Evolutionary conservation across 2,797 vertebrate species (phyloP), one percentile per base, ranked within the genome.

Genomic region (Ceyx erithaca): DNA sequence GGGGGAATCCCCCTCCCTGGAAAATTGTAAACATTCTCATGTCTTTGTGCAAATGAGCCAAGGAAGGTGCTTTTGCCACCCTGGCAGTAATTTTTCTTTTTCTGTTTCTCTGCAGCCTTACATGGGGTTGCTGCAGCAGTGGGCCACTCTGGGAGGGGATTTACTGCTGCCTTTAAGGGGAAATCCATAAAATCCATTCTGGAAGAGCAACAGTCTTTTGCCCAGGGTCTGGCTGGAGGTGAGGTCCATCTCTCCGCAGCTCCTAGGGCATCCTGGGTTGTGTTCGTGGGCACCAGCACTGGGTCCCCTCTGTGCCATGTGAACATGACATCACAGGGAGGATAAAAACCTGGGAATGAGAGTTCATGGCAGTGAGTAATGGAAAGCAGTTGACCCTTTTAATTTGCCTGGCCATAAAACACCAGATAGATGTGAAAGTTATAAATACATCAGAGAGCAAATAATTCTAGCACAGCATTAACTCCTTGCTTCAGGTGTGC

Each of bases 341-440:
- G 57, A 23, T 26, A 81, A 83, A 83, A 61, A 81, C 70, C 70
- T 5, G 1, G 63, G 59, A 94, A 86, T 79, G 57, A 81, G 75
- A 70, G 40, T 30, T 93, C 69, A 30, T 37, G 61, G 52, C 78
- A 30, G 4, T 54, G 78, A 81, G 52, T 85, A 91, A 95, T 81
- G 83, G 89, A 81, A 95, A 94, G 82, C 85, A 76, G 82, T 91
- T 86, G 71, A 54, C 71, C 68, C 73, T 80, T 68, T 68, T 81
- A 92, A 85, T 54, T 63, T 61, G 59, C 69, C 71, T 80, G 58
- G 67, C 49, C 63, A 35, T 91, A 91, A 92, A 91, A 92, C 86
- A 64, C 80, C 85, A 93, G 80, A 86, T 67, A 88, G 75, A 93
- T 85, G 68, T 86, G 77, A 85, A 96, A 91, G 87, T 86, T 86